Base-by-base conservation (phyloP, 1,140 invertebrate genomes). In the Oppia nitens region DNA sequence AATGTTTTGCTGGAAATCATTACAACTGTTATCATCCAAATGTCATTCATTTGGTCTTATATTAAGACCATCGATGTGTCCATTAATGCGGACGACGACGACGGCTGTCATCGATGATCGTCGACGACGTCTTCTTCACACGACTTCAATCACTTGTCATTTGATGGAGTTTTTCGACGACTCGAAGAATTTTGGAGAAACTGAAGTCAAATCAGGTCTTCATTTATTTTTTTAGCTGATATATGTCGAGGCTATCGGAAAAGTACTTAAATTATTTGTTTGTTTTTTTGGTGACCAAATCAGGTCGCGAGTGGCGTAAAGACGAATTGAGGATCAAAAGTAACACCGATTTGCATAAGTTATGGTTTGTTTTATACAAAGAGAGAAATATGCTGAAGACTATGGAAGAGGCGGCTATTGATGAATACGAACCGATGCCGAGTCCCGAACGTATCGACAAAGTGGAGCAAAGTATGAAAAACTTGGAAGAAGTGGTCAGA, bases 301-400 rank as follows among this genome's bases (percentile, higher is more conserved):
- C 67, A 69, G 77, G 95, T 9, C 77, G 94, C 67, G 77, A 85
- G 1, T 98, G 94, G 94, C 83, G 73, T 62, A 71, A 76, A 48
- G 91, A 95, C 66, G 95, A 98, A 73, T 72, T 98, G 26, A 76
- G 94, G 67, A 79, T 96, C 29, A 98, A 97, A 74, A 93, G 87
- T 53, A 98, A 96, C 72, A 75, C 81, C 52, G 95, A 99, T 75
- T 78, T 98, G 49, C 95, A 99, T 67, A 96, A 98, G 77, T 74
- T 98, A 57, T 99, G 95, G 95, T 96, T 82, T 76, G 78, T 98
- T 25, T 74, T 98, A 56, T 72, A 97, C 24, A 99, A 98, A 75
- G 95, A 98, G 74, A 75, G 81, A 58, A 99, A 99, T 70, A 95
- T 97, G 91, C 74, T 99, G 4, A 70, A 93, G 51, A 98, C 95